These are phyloP conservation scores for Botia kubotai DNA, from an alignment of 2,797 vertebrate genomes.

Conservation along the genomic window DNA sequence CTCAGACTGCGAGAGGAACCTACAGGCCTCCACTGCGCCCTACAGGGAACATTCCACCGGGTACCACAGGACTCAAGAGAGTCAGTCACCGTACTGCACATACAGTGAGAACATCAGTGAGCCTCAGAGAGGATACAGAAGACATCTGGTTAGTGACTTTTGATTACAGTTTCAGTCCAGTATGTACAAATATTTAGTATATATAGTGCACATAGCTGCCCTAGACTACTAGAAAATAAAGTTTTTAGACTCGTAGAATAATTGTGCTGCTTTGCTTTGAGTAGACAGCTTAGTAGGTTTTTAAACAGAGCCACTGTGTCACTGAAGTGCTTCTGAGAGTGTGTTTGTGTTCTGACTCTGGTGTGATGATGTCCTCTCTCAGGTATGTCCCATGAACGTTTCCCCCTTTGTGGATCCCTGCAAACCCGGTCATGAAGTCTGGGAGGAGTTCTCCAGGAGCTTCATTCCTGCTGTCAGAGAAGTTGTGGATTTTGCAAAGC, in stretches of 20 bases:
- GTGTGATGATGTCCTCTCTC: slow-evolving; percentile 27
- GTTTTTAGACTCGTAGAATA: no score
- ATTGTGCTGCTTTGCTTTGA: no score
- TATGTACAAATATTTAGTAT: not conserved
- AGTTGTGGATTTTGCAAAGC: slow-evolving; percentile 97
- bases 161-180: not conserved
- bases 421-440: slow-evolving; percentile 93
- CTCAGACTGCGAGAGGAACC: slow-evolving; percentile 61
- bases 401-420: slow-evolving; percentile 89
- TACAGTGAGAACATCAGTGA: slow-evolving; percentile 65
- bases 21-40: slow-evolving; percentile 72
- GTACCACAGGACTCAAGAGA: slow-evolving; percentile 67
- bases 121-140: slow-evolving; percentile 67
- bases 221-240: no score
- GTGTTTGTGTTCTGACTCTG: slow-evolving; percentile 33
- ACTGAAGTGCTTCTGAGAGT: not conserved
- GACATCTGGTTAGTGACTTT: slow-evolving; percentile 81
- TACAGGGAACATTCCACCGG: slow-evolving; percentile 80
- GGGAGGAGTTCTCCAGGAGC: slow-evolving; percentile 98
- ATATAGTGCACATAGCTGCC: no score
- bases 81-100: slow-evolving; percentile 69
- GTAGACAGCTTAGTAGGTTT: not conserved
- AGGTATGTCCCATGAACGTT: slow-evolving; percentile 95
- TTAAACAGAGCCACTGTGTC: not conserved
- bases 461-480: slow-evolving; percentile 97